Base-by-base conservation (phyloP, 2,797 vertebrate genomes). In the Smutsia temminckii region DNA sequence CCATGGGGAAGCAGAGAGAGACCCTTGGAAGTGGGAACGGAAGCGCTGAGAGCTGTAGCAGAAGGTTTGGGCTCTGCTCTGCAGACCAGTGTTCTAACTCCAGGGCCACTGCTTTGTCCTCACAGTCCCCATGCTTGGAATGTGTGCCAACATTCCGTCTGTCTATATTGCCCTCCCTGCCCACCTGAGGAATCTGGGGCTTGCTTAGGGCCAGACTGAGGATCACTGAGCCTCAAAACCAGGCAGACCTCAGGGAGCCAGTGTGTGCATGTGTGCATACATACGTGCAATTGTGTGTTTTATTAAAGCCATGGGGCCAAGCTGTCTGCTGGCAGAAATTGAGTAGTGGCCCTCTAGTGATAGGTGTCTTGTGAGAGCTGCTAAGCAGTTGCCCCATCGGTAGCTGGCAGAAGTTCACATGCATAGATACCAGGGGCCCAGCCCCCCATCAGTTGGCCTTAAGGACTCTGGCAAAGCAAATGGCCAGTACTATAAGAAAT, bases 221-320 rank as follows among this genome's bases (percentile, higher is more conserved):
- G 21, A 9, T 5, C 16, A 10, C 14, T 17, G 25, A 81, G 71
- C 66, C 68, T 79, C 34, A 18, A 37, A 72, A 11, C 40, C 57
- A 34, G 85, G 83, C 46, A 0, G 23, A n/a, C 16, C 8, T 16
- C 13, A 8, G 34, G 11, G 32, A 0, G 14, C 6, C 23, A 9
- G 57, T 6, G 0, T 27, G 83, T 13, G 4, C 9, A 32, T 8
- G 8, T 14, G 21, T 21, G 37, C 1, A 7, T 21, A 4, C 21
- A 37, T 8, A 9, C 10, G 5, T 20, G 34, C 2, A 8, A 0
- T 14, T 0, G 2, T 68, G 57, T 27, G 7, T n/a, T 5, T 10
- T 5, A n/a, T 46, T 34, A 13, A 34, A 11, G 21, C 12, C 21
- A 14, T n/a, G 27, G 34, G 78, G 20, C 16, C 18, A 17, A 20